phyloP scores from a whole-genome alignment of 2,113 vertebrate species.

The Periophthalmodon schlosseri region DNA sequence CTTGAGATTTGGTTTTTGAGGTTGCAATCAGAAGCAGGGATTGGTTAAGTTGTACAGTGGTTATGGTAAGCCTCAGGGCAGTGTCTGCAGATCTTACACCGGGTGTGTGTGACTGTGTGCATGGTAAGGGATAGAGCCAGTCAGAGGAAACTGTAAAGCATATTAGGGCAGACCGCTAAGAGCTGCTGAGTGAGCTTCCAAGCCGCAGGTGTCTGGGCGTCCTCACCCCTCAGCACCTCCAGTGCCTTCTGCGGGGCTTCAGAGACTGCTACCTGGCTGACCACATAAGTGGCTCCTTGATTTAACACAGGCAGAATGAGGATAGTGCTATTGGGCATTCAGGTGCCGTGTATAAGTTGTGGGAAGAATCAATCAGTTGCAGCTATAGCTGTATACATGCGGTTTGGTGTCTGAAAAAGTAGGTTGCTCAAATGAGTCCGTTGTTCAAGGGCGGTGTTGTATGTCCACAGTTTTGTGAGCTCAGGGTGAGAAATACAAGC shows the following conservation, averaged over 20 bases:
- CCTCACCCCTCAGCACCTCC: slow-evolving; percentile 6
- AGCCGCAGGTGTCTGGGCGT: slow-evolving; percentile 60
- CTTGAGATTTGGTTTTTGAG: slow-evolving; percentile 33
- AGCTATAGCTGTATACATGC: slow-evolving; percentile 47
- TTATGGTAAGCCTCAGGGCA: slow-evolving; percentile 40
- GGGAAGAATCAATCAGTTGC: slow-evolving; percentile 33
- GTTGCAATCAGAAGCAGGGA: slow-evolving; percentile 29
- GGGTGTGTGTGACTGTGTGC: slow-evolving; percentile 14
- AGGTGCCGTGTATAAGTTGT: slow-evolving; percentile 39
- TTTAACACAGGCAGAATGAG: slow-evolving; percentile 50
- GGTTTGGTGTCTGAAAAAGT: slow-evolving; percentile 43
- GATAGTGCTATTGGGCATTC: slow-evolving; percentile 36
- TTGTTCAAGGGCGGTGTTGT: slow-evolving; percentile 7
- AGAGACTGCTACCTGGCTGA: slow-evolving; percentile 58
- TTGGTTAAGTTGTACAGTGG: slow-evolving; percentile 25
- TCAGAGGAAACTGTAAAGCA: slow-evolving; percentile 59
- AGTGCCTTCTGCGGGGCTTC: slow-evolving; percentile 37
- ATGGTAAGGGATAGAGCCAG: slow-evolving; percentile 28
- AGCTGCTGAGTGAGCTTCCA: slow-evolving; percentile 61
- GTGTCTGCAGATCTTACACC: slow-evolving; percentile 25
- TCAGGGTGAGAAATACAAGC: slow-evolving; percentile 17
- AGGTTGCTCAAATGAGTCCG: slow-evolving; percentile 42
- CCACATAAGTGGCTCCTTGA: slow-evolving; percentile 65
- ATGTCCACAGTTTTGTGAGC: slow-evolving; percentile 12
- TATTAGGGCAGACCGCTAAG: slow-evolving; percentile 70